phyloP scores from a whole-genome alignment of 2,113 vertebrate genomes.

The Microtus pennsylvanicus region DNA sequence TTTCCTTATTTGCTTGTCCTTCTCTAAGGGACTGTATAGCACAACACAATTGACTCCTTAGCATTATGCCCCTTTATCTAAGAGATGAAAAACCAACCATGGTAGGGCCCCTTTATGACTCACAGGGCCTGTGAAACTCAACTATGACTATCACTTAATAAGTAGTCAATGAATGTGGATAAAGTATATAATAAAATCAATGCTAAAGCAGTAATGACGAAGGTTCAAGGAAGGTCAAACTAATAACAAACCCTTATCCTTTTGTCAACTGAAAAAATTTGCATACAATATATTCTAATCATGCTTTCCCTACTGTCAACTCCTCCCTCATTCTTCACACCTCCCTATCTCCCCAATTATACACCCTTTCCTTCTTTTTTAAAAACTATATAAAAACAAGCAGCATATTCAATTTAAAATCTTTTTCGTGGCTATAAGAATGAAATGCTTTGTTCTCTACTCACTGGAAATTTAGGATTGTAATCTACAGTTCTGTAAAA shows the following conservation, averaged over 20 bases:
- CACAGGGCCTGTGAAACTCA: not conserved
- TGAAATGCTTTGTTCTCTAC: not conserved
- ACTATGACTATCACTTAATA: not conserved
- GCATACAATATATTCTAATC: not conserved
- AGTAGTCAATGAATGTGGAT: not conserved
- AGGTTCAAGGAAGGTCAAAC: not conserved
- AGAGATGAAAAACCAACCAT: not conserved
- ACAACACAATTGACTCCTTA: not conserved
- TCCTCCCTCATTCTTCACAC: not conserved
- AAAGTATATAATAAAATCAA: not conserved
- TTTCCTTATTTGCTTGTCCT: not conserved
- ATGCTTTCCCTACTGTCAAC: not conserved
- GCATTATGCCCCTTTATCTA: not conserved
- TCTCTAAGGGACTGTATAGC: not conserved
- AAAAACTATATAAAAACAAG: not conserved
- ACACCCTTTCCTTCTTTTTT: not conserved
- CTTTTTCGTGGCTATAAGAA: not conserved
- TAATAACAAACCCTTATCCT: not conserved
- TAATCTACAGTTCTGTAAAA: not conserved
- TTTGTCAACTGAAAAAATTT: not conserved
- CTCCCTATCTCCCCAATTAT: not conserved
- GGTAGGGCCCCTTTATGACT: not conserved
- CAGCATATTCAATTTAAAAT: not conserved
- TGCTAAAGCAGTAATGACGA: not conserved
- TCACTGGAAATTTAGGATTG: not conserved